phyloP scores from a whole-genome alignment of 2,797 vertebrate genomes.

The Pseudomugil gertrudae region DNA sequence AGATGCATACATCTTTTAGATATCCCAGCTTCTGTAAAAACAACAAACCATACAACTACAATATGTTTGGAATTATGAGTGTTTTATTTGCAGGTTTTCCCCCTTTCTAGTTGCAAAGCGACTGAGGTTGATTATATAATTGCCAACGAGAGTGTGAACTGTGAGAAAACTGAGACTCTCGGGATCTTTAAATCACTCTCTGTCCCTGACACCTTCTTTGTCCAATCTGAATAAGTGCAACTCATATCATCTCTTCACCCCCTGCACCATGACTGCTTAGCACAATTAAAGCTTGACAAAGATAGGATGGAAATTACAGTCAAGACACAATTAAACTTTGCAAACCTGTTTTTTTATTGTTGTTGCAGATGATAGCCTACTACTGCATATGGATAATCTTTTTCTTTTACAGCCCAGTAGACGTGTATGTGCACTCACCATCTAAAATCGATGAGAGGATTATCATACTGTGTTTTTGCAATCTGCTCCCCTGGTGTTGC shows the following conservation, averaged over 20 bases:
- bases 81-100: neutral
- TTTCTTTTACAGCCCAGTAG: neutral
- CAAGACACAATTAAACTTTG: neutral
- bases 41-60: neutral
- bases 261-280: conserved; percentile 2
- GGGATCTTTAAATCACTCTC: conserved; percentile 37
- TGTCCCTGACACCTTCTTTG: conserved; percentile 46
- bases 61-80: neutral
- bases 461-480: conserved; percentile 10
- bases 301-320: conserved; percentile 21
- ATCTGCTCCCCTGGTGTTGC: conserved; percentile 27
- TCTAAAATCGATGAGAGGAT: conserved; percentile 6
- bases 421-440: neutral
- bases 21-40: neutral
- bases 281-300: conserved; percentile 13
- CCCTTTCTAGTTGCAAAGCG: conserved; percentile 16
- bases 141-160: conserved; percentile 30
- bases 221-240: conserved; percentile 43
- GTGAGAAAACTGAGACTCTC: conserved; percentile 16
- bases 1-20: neutral
- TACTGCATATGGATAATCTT: conserved; percentile 6
- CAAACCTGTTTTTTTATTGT: no score
- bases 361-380: neutral
- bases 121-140: conserved; percentile 39
- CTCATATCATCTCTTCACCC: conserved; percentile 23